Conservation (phyloP, 2,888 invertebrate species). For the Philhelius pedissequus region DNA sequence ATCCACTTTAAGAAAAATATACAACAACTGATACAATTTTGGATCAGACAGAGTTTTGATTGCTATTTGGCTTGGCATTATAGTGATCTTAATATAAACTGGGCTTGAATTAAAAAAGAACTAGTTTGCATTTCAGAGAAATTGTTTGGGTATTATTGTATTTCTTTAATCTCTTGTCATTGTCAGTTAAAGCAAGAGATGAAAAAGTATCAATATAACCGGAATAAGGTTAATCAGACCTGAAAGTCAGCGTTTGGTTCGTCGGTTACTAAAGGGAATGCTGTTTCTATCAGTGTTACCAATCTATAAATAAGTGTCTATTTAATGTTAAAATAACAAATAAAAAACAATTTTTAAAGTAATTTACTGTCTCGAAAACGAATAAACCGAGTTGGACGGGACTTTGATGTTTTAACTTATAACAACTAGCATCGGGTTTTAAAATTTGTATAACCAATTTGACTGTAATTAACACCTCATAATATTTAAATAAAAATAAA, state of each 20-base stretch:
- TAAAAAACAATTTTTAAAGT: too few species aligned
- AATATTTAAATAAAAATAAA: too few species aligned
- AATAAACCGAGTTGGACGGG: too few species aligned
- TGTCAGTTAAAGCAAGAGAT: neutral
- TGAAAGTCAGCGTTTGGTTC: neutral
- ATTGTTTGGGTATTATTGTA: neutral
- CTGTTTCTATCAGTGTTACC: conserved; percentile 3
- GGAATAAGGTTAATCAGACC: neutral
- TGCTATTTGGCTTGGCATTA: neutral
- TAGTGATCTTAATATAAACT: neutral
- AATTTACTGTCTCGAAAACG: too few species aligned
- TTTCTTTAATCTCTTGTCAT: neutral
- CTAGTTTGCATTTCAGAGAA: conserved; percentile 8
- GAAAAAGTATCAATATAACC: neutral
- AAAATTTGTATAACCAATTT: too few species aligned
- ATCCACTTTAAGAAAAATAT: neutral
- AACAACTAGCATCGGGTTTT: too few species aligned
- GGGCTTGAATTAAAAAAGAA: neutral
- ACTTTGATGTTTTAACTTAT: too few species aligned
- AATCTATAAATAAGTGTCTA: neutral
- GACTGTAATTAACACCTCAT: too few species aligned
- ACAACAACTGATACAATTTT: conserved; percentile 6
- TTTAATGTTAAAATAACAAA: too few species aligned
- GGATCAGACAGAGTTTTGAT: neutral
- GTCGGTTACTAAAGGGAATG: conserved; percentile 1